phyloP scores from a whole-genome alignment of 2,113 vertebrate genomes.

The Pogonocichla stellata region DNA sequence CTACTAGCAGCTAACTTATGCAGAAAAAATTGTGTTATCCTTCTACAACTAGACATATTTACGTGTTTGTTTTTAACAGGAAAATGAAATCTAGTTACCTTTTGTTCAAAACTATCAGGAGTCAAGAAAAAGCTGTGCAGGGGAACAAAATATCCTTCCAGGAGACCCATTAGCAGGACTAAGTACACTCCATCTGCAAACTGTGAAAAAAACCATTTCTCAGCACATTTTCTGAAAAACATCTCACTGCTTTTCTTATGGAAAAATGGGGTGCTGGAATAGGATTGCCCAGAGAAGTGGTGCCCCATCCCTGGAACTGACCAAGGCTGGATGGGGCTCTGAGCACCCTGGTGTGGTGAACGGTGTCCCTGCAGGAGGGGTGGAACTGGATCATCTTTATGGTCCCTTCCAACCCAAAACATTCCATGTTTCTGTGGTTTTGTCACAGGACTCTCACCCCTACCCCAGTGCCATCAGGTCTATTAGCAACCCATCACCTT shows the following conservation, averaged over 20 bases:
- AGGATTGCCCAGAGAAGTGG: neutral
- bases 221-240: neutral
- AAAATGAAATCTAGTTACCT: slow-evolving; percentile 76
- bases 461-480: neutral
- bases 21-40: neutral
- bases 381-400: neutral
- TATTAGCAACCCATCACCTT: neutral
- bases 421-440: neutral
- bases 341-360: neutral
- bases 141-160: slow-evolving; percentile 96
- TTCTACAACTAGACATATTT: neutral
- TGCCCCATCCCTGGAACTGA: neutral
- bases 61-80: neutral
- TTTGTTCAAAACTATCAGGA: slow-evolving; percentile 97
- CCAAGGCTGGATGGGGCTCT: neutral
- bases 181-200: slow-evolving; percentile 99
- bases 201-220: slow-evolving; percentile 61
- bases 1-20: neutral
- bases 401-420: neutral
- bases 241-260: neutral
- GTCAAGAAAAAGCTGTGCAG: slow-evolving; percentile 98
- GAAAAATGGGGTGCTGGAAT: neutral
- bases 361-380: neutral
- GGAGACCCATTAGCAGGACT: slow-evolving; percentile 94
- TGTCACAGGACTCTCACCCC: neutral